Evolutionary conservation across 1,140 invertebrate genomes (phyloP).

Genomic region (Euwallacea similis): DNA sequence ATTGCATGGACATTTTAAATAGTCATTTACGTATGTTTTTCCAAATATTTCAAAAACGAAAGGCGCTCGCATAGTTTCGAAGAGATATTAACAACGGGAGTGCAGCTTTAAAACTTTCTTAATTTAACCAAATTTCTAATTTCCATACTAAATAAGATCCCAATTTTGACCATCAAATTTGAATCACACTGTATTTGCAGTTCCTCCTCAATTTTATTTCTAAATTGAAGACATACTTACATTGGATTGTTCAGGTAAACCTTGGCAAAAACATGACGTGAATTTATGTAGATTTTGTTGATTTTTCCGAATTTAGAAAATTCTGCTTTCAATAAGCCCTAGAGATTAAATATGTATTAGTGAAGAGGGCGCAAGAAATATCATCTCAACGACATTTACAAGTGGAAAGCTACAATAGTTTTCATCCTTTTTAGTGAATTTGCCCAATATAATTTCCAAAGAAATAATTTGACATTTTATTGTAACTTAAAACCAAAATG

Average conservation of each 20-base stretch:
- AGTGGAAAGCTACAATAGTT: background rate
- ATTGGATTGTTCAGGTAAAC: conserved; percentile 23
- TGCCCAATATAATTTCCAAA: conserved; percentile 11
- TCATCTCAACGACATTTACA: too few relatives aligned
- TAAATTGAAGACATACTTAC: conserved; percentile 27
- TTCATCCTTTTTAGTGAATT: background rate
- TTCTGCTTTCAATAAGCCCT: conserved; percentile 20
- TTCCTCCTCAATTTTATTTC: background rate
- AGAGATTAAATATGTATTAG: conserved; percentile 18
- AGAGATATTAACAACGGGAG: too few relatives aligned
- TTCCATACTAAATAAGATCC: background rate
- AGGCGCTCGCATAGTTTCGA: too few relatives aligned
- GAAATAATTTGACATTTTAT: background rate
- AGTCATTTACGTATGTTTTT: too few relatives aligned
- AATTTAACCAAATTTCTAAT: too few relatives aligned
- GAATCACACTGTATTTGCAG: background rate
- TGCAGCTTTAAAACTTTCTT: too few relatives aligned
- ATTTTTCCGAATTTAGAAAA: conserved; percentile 35
- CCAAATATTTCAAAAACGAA: too few relatives aligned
- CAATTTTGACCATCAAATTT: background rate
- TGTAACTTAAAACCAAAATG: background rate
- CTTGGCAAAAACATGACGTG: conserved; percentile 23
- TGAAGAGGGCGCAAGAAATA: background rate
- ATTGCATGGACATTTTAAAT: too few relatives aligned
- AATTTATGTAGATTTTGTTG: conserved; percentile 26